Base-by-base conservation (phyloP, 2,113 vertebrate species). In the Osmerus mordax region DNA sequence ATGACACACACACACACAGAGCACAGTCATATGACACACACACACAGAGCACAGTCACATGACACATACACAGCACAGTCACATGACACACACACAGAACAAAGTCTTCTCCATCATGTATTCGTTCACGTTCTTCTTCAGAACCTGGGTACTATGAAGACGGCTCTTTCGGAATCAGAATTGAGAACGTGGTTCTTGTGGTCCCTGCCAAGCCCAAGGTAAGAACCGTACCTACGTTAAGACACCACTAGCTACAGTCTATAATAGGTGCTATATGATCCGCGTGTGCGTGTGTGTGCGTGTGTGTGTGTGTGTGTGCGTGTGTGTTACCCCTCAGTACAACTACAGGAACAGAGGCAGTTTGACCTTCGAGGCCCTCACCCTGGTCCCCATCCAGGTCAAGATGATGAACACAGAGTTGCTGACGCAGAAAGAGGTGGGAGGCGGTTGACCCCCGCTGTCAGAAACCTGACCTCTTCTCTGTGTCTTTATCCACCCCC, bases 71-170 rank as follows among this genome's bases (percentile, higher is more conserved):
- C 52, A 72, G 23, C 66, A 23, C 18, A 29, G 25, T 28, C 23
- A 29, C 3, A 32, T 18, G 0, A 14, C 19, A 29, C 13, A 21
- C 23, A 21, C n/a, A 28, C 14, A 28, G 25, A 28, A 54, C 66
- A 23, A 9, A 53, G 19, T 25, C 41, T 53, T 14, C 25, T 25
- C 53, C 4, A 4, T 21, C 16, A 13, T 19, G 73, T 1, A 29
- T 15, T 18, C 32, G 15, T 67, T 51, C n/a, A 15, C 58, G 51
- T 4, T 18, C 53, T n/a, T n/a, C n/a, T 87, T 62, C 67, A 99
- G 97, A 99, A 81, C 97, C 97, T 19, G 97, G 97, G 0, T 99
- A 97, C 90, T 99, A 99, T 58, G 97, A 99, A 89, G 97, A 99
- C 25, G 96, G 96, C 1, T 92, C 91, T n/a, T 99, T 99, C 74